phyloP scores from a whole-genome alignment of 2,113 vertebrate species.

The Rhinoptilus africanus region DNA sequence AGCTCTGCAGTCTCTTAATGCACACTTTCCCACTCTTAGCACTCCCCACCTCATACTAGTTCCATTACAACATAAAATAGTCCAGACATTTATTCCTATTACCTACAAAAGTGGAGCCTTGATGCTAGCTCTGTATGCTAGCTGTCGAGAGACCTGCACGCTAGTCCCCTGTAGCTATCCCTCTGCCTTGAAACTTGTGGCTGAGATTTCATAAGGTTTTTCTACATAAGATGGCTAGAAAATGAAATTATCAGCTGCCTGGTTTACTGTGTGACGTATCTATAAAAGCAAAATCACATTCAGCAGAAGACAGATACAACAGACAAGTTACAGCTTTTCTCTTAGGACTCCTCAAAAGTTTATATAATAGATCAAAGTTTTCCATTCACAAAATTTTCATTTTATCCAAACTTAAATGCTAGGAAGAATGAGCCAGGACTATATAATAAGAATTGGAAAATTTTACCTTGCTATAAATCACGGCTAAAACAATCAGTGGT shows the following conservation, averaged over 20 bases:
- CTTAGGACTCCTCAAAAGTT: neutral
- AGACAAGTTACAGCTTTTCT: neutral
- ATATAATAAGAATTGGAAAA: neutral
- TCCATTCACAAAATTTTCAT: neutral
- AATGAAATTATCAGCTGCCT: neutral
- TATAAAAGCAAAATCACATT: neutral
- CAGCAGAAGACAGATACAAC: neutral
- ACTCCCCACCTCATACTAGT: neutral
- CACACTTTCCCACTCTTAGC: neutral
- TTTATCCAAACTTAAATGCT: neutral
- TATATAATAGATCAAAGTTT: neutral
- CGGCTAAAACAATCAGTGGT: neutral
- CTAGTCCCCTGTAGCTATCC: neutral
- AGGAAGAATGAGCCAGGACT: neutral
- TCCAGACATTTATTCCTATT: neutral
- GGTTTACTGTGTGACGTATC: neutral
- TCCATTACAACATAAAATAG: neutral
- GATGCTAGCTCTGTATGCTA: accelerated
- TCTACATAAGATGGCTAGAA: neutral
- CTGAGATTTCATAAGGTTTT: neutral
- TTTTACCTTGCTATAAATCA: neutral
- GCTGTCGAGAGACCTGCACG: accelerated
- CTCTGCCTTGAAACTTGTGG: neutral
- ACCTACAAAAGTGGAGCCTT: neutral
- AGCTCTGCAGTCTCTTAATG: neutral